These are phyloP conservation scores for zebrafish (Danio rerio) DNA, from an alignment of 2,113 vertebrate genomes.

Conservation along the genomic window DNA sequence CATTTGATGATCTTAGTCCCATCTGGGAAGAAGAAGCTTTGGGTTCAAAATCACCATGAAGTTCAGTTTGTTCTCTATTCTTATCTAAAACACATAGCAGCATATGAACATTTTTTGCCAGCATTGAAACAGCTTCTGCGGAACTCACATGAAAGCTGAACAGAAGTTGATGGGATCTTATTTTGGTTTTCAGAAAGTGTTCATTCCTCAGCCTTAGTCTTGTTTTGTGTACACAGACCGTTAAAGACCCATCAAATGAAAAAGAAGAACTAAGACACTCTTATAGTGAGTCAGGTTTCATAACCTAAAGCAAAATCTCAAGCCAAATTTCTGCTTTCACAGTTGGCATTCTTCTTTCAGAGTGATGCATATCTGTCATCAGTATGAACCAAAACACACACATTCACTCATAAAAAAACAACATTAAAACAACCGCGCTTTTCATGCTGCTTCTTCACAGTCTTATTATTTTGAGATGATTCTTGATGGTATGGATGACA, in stretches of 20 bases:
- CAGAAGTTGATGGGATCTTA: neutral
- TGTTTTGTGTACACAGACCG: constrained; percentile 1
- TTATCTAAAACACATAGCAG: neutral
- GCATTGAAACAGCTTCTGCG: neutral
- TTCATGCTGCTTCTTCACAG: neutral
- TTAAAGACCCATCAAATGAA: neutral
- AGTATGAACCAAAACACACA: neutral
- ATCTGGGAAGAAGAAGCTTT: neutral
- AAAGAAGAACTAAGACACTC: neutral
- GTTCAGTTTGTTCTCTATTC: neutral
- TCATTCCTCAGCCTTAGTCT: neutral
- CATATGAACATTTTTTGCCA: neutral
- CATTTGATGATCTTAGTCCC: constrained; percentile 17
- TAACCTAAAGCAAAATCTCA: neutral
- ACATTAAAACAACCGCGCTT: neutral
- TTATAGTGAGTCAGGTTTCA: constrained; percentile 22
- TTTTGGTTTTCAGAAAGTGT: neutral
- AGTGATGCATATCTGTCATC: neutral
- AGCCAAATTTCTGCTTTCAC: neutral
- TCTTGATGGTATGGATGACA: no score
- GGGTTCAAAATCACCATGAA: neutral
- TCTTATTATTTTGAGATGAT: neutral
- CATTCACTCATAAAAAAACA: neutral
- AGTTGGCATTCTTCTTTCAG: neutral
- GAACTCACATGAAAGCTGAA: neutral